Evolutionary conservation across 2,113 vertebrate species (phyloP), one percentile per base, ranked within the genome.

Genomic region (Stegastes partitus): DNA sequence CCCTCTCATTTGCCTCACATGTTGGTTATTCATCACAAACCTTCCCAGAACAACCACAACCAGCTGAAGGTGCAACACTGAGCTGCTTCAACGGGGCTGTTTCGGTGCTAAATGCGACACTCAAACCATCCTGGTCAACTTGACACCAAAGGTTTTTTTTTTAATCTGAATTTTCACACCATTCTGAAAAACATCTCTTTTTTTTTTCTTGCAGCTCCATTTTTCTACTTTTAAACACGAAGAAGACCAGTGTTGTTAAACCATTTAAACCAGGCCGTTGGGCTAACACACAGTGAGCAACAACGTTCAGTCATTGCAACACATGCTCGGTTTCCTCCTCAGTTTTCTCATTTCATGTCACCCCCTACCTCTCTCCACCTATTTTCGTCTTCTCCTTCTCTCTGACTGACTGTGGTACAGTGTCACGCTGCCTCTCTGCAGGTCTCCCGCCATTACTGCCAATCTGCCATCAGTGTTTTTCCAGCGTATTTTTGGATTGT

Each of bases 361-460:
- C 63, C 51, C 22, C 50, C 51, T 7, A 2, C 59, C 10, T 68
- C 69, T 21, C 31, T 26, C 34, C 8, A 31, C 19, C 67, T 69
- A 76, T 76, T 87, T 83, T 26, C 31, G 31, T 83, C 79, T 63
- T 18, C 37, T 74, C 59, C 31, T 39, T 42, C 51, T 79, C 59
- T 57, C 55, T 28, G 42, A 23, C 31, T 31, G 39, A 53, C 18
- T 56, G 15, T 54, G 50, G 50, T 5, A 2, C n/a, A 22, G 14
- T 44, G 76, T 62, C 68, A 28, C 16, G 31, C 59, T 74, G 55
- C 49, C 67, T 79, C 79, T 65, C 78, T 39, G 61, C 72, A 59
- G 19, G 56, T 50, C 61, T 63, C 9, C 70, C 64, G 44, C 59
- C 55, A 47, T 76, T 67, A 76, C 58, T 77, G 68, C 68, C 71